A percentile compares a stretch with the other conserved stretches of the same genome.
These are phyloP conservation scores for Eupeodes luniger DNA, from an alignment of 2,888 invertebrate species.

Conservation along the genomic window DNA sequence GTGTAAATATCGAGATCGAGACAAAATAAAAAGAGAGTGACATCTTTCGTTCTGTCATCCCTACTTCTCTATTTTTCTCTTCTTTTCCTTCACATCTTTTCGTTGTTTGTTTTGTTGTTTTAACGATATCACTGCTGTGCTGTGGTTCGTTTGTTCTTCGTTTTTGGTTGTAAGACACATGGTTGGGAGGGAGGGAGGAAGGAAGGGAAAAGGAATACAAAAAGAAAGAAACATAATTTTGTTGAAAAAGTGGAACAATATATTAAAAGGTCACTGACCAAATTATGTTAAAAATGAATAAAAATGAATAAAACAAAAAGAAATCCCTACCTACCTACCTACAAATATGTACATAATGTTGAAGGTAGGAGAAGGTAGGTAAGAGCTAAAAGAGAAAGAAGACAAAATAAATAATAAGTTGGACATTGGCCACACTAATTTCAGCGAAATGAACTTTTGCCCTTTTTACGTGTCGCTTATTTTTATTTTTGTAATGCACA, in stretches of 20 bases:
- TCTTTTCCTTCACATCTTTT: slow-evolving; percentile 29
- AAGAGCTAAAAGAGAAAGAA: slow-evolving; percentile 47
- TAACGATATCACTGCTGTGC: slow-evolving; percentile 4
- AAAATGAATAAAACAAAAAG: slow-evolving; percentile 20
- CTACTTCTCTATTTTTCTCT: slow-evolving; percentile 32
- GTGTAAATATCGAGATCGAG: slow-evolving; percentile 53
- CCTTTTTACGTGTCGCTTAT: slow-evolving; percentile 60
- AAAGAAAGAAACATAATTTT: slow-evolving; percentile 70
- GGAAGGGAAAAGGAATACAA: slow-evolving; percentile 33
- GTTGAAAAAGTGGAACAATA: slow-evolving; percentile 77
- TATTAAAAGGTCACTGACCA: slow-evolving; percentile 83
- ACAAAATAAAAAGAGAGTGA: slow-evolving; percentile 59
- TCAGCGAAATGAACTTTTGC: slow-evolving; percentile 72
- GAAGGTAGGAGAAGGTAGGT: too few relatives aligned
- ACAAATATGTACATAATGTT: too few relatives aligned
- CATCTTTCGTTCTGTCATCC: slow-evolving; percentile 42
- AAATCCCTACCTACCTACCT: not conserved
- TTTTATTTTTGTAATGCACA: slow-evolving; percentile 33
- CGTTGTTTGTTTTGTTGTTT: slow-evolving; percentile 5
- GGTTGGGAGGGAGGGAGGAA: not conserved
- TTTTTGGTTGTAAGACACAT: not conserved
- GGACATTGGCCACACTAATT: slow-evolving; percentile 61
- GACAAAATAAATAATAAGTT: slow-evolving; percentile 43
- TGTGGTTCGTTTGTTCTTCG: not conserved
- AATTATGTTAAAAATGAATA: slow-evolving; percentile 79